Base-by-base conservation (phyloP, 1,140 invertebrate species). In the Limonius californicus region DNA sequence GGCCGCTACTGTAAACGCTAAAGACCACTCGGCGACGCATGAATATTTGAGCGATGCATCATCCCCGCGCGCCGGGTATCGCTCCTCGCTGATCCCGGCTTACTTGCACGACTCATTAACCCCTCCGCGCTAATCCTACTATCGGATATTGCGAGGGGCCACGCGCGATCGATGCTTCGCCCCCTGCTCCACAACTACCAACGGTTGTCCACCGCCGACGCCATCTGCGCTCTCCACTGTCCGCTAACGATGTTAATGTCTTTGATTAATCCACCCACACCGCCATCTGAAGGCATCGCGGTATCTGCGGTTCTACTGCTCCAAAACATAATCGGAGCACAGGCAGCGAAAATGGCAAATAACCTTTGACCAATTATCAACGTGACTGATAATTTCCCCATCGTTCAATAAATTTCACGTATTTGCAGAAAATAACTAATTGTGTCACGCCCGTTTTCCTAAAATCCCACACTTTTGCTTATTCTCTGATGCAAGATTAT, bases 91-190 rank as follows among this genome's bases (percentile, higher is more conserved):
- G 72, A 74, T 74, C 75, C 74, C 59, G 72, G 75, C 68, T 76
- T 76, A 76, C 67, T 72, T 75, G 72, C 72, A 76, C 75, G 75
- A 74, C 75, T 76, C 75, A 76, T 76, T 76, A 75, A 76, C 70
- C 69, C 67, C 70, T 70, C 65, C 67, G 70, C 66, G 75, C 70
- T 75, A 74, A 76, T 75, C 74, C 71, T 53, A 66, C 68, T 70
- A 71, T 70, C 72, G 70, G 70, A 72, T 74, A 74, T 73, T 75
- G 70, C 70, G 39, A 50, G 60, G 54, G 21, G 42, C 21, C 39
- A 32, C 35, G 32, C 54, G 32, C 60, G 53, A 55, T 55, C 60
- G 60, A 56, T 56, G 60, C 19, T 50, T 12, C 18, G 15, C 59
- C n/a, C 27, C 20, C 45, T 19, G 14, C 14, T n/a, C 20, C 3